Percentiles rank a stretch among this genome's conserved stretches.
Conservation (phyloP, 1,140 invertebrate genomes). For the Sitodiplosis mosellana region DNA sequence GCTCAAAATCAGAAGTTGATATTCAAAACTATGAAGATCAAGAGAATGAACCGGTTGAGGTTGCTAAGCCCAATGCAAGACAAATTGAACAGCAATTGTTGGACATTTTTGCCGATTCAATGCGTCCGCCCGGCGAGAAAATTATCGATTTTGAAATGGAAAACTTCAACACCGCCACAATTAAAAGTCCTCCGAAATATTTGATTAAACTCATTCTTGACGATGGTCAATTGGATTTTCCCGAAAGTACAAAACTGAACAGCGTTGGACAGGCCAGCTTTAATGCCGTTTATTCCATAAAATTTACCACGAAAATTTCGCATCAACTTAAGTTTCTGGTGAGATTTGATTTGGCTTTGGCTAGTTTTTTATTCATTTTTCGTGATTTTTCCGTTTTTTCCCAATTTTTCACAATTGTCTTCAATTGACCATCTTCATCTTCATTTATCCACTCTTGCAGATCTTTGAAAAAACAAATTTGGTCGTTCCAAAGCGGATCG, state of each 20-base stretch:
- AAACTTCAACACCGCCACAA: slow-evolving; percentile 11
- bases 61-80: slow-evolving; percentile 18
- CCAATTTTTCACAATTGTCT: not conserved
- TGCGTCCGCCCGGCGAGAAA: slow-evolving; percentile 30
- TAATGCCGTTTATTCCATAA: slow-evolving; percentile 15
- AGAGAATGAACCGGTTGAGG: slow-evolving; percentile 5
- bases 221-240: slow-evolving; percentile 14
- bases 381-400: not conserved
- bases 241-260: slow-evolving; percentile 17
- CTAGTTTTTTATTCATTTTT: too few species aligned
- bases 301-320: slow-evolving; percentile 18
- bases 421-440: not conserved
- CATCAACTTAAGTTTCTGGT: slow-evolving; percentile 15
- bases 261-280: slow-evolving; percentile 17
- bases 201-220: slow-evolving; percentile 18
- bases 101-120: slow-evolving; percentile 21
- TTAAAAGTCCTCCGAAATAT: slow-evolving; percentile 16
- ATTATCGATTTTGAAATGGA: slow-evolving; percentile 25
- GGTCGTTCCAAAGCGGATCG: not conserved
- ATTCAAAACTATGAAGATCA: slow-evolving; percentile 8
- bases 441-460: not conserved
- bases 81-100: slow-evolving; percentile 16
- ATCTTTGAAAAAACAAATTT: not conserved
- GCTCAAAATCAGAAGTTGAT: not conserved
- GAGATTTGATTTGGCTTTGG: too few species aligned